Base-by-base conservation (phyloP, 2,797 vertebrate species). In the Octomys mimax region DNA sequence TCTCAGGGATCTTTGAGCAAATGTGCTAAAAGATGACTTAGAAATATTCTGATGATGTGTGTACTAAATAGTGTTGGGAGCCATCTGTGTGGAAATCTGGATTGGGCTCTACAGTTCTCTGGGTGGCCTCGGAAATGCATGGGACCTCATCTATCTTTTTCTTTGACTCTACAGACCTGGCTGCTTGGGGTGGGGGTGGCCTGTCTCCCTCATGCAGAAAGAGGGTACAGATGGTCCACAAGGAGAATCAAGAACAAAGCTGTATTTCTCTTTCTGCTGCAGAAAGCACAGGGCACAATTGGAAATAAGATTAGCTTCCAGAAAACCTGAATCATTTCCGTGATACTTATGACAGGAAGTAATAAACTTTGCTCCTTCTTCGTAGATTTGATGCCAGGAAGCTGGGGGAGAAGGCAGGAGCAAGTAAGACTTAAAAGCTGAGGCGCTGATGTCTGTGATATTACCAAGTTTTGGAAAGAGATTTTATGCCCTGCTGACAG, bases 401-500 rank as follows among this genome's bases (percentile, higher is more conserved):
- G 8, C 14, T 3, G 33, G 21, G 11, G 3, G 33, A 33, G 49
- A 36, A 78, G 24, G 16, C 10, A 24, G 80, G 49, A 61, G 22
- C 54, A 42, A 73, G 52, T 49, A 2, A 28, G 14, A 52, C 0
- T 22, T 75, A 70, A 79, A 79, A 79, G 24, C 42, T 39, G 39
- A 89, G 22, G 0, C 39, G 10, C 31, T 87, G 42, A 54, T 71
- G 2, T 66, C 52, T 59, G 49, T 79, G 28, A 26, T 39, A 73
- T 57, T 64, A 70, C 85, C 73, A 84, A 16, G 83, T 49, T 87
- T 57, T 91, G 91, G 80, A 92, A 78, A 46, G 62, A 83, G 11
- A 62, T 71, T 64, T 80, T 46, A 46, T 5, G 9, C 39, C 19
- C 71, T 28, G 36, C 77, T 70, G 7, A 78, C 49, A 94, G 95